Conservation (phyloP, 1,140 invertebrate species). For the Solen grandis region DNA sequence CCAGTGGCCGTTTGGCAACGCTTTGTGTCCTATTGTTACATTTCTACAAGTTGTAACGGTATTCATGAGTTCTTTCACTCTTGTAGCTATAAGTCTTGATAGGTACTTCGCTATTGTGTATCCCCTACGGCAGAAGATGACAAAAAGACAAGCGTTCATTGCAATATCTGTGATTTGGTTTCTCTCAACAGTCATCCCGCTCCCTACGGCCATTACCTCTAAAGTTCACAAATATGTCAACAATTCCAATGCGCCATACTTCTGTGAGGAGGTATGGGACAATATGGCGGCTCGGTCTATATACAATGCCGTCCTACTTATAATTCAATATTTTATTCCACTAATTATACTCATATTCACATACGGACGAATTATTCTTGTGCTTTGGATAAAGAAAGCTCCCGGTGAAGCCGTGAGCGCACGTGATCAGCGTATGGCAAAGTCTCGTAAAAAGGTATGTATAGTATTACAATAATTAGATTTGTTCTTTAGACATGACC, state of each 20-base stretch:
- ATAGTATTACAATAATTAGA: no score
- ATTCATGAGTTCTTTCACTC: slow-evolving; percentile 95
- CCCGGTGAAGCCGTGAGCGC: slow-evolving; percentile 92
- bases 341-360: slow-evolving; percentile 92
- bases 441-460: slow-evolving; percentile 93
- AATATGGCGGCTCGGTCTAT: slow-evolving; percentile 82
- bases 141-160: slow-evolving; percentile 86
- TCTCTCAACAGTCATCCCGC: slow-evolving; percentile 89
- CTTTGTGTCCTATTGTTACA: slow-evolving; percentile 92
- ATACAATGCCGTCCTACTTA: slow-evolving; percentile 89
- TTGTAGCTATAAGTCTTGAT: slow-evolving; percentile 97
- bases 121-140: slow-evolving; percentile 90
- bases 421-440: slow-evolving; percentile 90
- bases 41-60: slow-evolving; percentile 96
- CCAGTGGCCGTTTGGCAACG: slow-evolving; percentile 94
- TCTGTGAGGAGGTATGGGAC: slow-evolving; percentile 76
- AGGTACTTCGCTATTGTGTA: slow-evolving; percentile 97
- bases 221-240: slow-evolving; percentile 69
- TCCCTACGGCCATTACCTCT: slow-evolving; percentile 89
- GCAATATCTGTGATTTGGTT: slow-evolving; percentile 89
- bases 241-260: slow-evolving; percentile 59
- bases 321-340: slow-evolving; percentile 93
- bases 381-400: slow-evolving; percentile 93
- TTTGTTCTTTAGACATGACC: no score
- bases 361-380: slow-evolving; percentile 91